A percentile compares a stretch with the other conserved stretches of the same genome.
Evolutionary conservation across 2,888 invertebrate species (phyloP).

Genomic region (Laothoe populi): DNA sequence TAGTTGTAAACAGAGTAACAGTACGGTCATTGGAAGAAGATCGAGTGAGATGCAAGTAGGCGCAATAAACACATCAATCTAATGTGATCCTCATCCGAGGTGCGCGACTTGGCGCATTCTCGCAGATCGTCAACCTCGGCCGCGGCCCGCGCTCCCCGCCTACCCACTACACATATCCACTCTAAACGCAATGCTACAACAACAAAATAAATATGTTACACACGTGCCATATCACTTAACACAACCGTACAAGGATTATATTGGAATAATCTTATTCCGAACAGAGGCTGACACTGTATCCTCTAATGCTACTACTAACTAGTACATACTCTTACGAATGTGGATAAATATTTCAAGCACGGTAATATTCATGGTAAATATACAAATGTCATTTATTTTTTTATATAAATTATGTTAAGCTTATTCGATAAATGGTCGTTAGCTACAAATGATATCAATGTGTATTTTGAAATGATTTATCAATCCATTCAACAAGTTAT

Average conservation of each 20-base stretch:
- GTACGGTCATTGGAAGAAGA: constrained; percentile 18
- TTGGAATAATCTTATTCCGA: constrained; percentile 41
- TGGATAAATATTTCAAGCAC: constrained; percentile 18
- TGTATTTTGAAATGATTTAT: constrained; percentile 21
- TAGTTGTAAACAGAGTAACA: constrained; percentile 4
- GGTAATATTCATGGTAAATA: constrained; percentile 34
- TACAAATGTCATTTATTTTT: constrained; percentile 36
- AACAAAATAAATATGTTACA: constrained; percentile 33
- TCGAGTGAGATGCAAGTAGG: constrained; percentile 29
- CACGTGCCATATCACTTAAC: constrained; percentile 46
- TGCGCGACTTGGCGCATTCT: constrained; percentile 72
- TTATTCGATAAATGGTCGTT: constrained; percentile 18
- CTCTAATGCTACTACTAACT: constrained; percentile 17
- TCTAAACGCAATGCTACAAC: constrained; percentile 23
- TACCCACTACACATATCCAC: constrained; percentile 46
- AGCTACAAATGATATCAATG: constrained; percentile 20
- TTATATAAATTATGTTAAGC: constrained; percentile 1
- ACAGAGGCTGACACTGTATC: constrained; percentile 33
- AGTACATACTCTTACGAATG: neutral
- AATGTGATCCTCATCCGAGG: constrained; percentile 62
- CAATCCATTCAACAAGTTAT: constrained; percentile 26
- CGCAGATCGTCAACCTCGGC: constrained; percentile 77
- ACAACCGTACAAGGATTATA: constrained; percentile 54
- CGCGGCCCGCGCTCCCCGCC: constrained; percentile 46
- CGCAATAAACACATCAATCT: constrained; percentile 71